Evolutionary conservation across 2,888 invertebrate species (phyloP).

Genomic region (Ischnura elegans): DNA sequence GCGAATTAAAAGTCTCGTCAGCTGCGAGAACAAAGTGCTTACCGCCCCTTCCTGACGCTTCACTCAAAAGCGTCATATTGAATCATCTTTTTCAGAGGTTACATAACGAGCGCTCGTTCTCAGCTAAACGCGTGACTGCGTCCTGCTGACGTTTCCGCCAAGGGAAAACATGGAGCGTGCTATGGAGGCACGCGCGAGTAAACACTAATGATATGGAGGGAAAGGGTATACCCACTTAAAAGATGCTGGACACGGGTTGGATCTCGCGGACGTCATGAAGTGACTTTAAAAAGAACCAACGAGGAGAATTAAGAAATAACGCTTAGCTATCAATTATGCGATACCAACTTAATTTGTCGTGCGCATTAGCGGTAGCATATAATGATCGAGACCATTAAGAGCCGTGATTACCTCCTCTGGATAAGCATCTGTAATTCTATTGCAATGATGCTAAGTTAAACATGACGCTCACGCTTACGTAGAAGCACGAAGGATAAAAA

Average conservation of each 20-base stretch:
- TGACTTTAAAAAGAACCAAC: background rate
- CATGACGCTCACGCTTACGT: too few relatives aligned
- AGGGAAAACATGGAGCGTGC: background rate
- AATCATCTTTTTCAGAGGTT: conserved; percentile 22
- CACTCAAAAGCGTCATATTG: background rate
- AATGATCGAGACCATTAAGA: too few relatives aligned
- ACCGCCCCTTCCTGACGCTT: background rate
- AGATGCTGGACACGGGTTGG: background rate
- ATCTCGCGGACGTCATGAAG: background rate
- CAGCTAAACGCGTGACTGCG: conserved; percentile 6
- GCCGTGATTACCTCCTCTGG: too few relatives aligned
- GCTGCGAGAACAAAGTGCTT: background rate
- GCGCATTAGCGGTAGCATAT: too few relatives aligned
- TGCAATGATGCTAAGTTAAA: too few relatives aligned
- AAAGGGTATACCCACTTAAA: background rate
- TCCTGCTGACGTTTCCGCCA: background rate
- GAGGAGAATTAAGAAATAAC: background rate
- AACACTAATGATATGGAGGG: background rate
- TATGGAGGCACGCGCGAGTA: background rate
- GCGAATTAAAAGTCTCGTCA: conserved; percentile 8
- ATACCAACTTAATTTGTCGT: background rate
- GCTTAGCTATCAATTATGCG: background rate
- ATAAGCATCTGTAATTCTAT: too few relatives aligned
- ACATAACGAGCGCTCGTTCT: background rate
- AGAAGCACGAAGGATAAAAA: too few relatives aligned